Evolutionary conservation across 2,797 vertebrate species (phyloP).

Genomic region (Synanceia verrucosa): DNA sequence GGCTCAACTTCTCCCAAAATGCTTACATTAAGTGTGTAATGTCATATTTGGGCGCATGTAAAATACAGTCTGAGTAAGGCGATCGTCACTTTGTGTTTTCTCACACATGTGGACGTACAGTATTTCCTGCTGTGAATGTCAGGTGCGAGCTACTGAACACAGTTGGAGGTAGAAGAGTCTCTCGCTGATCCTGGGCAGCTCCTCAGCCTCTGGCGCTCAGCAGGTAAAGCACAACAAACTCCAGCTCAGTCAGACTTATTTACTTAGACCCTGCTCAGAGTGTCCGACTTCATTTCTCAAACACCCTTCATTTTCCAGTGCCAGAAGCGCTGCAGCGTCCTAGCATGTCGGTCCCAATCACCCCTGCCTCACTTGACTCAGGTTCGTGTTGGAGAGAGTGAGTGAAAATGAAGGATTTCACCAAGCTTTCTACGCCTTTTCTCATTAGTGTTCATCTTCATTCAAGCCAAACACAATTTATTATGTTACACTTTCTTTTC

Average conservation of each 20-base stretch:
- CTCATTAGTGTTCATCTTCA: conserved; percentile 1
- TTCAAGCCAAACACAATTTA: conserved; percentile 40
- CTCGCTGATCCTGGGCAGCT: conserved; percentile 49
- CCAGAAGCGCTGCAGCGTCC: conserved; percentile 13
- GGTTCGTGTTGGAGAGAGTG: conserved; percentile 3
- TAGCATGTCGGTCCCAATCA: conserved; percentile 44
- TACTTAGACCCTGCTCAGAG: conserved; percentile 60
- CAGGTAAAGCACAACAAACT: conserved; percentile 69
- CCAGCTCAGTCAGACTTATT: conserved; percentile 68
- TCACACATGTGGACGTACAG: conserved; percentile 40
- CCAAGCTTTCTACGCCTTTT: neutral
- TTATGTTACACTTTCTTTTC: conserved; percentile 49
- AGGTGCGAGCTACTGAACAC: conserved; percentile 58
- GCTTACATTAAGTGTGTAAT: conserved; percentile 52
- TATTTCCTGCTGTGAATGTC: conserved; percentile 58
- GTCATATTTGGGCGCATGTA: conserved; percentile 48
- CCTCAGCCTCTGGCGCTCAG: conserved; percentile 44
- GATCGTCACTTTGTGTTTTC: conserved; percentile 50
- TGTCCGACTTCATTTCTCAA: conserved; percentile 70
- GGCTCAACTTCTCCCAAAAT: conserved; percentile 39
- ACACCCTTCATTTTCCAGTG: conserved; percentile 42
- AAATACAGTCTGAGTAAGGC: conserved; percentile 31
- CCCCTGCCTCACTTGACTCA: conserved; percentile 35
- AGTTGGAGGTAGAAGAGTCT: conserved; percentile 42
- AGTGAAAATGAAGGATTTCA: conserved; percentile 21